Base-by-base conservation (phyloP, 2,113 vertebrate species). In the Neotragus moschatus region DNA sequence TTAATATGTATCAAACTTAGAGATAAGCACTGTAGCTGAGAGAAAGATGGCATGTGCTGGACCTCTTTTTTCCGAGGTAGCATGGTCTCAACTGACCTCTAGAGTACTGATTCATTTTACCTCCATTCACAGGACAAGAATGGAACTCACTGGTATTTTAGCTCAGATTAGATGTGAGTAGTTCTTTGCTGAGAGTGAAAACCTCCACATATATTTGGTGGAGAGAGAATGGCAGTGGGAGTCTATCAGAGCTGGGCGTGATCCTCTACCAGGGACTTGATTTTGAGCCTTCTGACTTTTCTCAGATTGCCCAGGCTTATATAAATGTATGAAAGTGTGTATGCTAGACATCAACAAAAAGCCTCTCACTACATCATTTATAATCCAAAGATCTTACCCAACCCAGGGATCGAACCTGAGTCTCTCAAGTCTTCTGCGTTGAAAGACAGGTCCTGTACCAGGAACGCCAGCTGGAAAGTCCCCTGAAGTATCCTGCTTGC, bases 1-100 rank as follows among this genome's bases (percentile, higher is more conserved):
- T 43, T 30, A 25, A 1, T 1, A 4, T 0, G 2, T 21, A 28
- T 56, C n/a, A 14, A 25, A 30, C 12, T 23, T 12, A 9, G 12
- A 88, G n/a, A 9, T 16, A 39, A 39, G 49, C 5, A 2, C 3
- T 5, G 2, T 4, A 13, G 9, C 36, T 12, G 6, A 16, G 14
- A 53, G 25, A 36, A 17, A 26, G 58, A 6, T 23, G 10, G 49
- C 16, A 5, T 12, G 16, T 23, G 26, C 36, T 13, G 0, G 3
- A 10, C 9, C 53, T 80, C 25, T 73, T 30, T 77, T 53, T 61
- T 56, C 90, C 58, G 36, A 30, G 49, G 33, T 17, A n/a, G 81
- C 17, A 63, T 10, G 47, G 17, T 85, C 39, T 61, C 30, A 0
- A 15, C 11, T 36, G 75, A 79, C 39, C 39, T 19, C 23, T 25